phyloP scores from a whole-genome alignment of 2,113 vertebrate species.

The Catharus minimus region DNA sequence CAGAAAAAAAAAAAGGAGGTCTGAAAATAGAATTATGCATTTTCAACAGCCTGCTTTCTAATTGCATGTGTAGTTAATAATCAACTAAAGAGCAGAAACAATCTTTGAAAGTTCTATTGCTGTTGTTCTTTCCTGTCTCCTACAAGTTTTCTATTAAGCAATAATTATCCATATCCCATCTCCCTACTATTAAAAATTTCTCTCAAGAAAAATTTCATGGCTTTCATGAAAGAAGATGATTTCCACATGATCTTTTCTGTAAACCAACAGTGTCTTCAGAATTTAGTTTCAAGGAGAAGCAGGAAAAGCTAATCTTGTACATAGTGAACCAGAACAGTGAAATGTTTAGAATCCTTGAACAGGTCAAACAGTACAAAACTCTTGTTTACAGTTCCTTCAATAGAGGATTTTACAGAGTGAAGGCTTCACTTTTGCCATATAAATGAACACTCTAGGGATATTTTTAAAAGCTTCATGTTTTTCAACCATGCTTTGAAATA shows the following conservation, averaged over 20 bases:
- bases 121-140: background rate
- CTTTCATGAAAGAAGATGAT: background rate
- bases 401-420: background rate
- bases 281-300: background rate
- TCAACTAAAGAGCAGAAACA: background rate
- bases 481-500: background rate
- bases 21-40: background rate
- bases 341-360: background rate
- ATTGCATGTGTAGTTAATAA: conserved; percentile 7
- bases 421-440: background rate
- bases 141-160: background rate
- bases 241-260: background rate
- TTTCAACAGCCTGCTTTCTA: background rate
- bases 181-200: background rate
- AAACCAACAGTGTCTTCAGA: background rate
- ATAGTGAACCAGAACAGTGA: background rate
- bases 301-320: background rate
- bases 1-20: background rate
- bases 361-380: background rate
- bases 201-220: background rate
- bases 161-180: background rate
- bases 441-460: background rate
- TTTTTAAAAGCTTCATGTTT: background rate
- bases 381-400: background rate
- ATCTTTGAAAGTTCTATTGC: background rate